Percentiles rank a stretch among this genome's conserved stretches.
These are phyloP conservation scores for Drosophila tanythrix DNA, from an alignment of 2,888 invertebrate genomes.

Conservation along the genomic window DNA sequence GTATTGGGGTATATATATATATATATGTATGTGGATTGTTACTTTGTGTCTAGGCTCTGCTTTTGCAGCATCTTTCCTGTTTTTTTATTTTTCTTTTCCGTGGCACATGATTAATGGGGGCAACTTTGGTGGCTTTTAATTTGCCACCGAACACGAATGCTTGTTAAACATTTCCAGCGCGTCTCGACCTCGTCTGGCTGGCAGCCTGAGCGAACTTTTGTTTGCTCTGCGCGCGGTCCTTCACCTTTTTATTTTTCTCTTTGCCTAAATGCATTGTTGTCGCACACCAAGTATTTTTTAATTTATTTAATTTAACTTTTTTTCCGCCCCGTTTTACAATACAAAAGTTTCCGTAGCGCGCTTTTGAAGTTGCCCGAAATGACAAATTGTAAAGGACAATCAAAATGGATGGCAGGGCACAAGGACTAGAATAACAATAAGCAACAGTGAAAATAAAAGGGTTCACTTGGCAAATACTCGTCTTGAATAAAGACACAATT, in stretches of 20 bases:
- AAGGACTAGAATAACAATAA: constrained; percentile 16
- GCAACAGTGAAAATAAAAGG: constrained; percentile 8
- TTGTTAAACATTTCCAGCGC: constrained; percentile 64
- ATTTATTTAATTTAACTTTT: constrained; percentile 81
- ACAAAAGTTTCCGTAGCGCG: constrained; percentile 60
- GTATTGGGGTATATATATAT: constrained; percentile 29
- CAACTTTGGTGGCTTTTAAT: constrained; percentile 75
- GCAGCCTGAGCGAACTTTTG: constrained; percentile 66
- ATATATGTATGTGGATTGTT: constrained; percentile 25
- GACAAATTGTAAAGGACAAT: constrained; percentile 62
- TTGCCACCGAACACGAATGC: constrained; percentile 71
- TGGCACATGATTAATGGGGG: constrained; percentile 77
- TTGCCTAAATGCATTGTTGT: constrained; percentile 52
- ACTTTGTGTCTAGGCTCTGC: constrained; percentile 60
- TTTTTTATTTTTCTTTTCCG: constrained; percentile 17
- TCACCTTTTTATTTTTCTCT: constrained; percentile 42
- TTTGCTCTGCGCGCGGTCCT: constrained; percentile 45
- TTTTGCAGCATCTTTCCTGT: constrained; percentile 10
- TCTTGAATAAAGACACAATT: not conserved
- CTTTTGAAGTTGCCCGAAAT: constrained; percentile 62
- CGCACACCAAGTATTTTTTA: constrained; percentile 74
- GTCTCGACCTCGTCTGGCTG: constrained; percentile 54
- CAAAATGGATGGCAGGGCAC: constrained; percentile 28
- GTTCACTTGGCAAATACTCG: constrained; percentile 6
- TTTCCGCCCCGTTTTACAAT: constrained; percentile 26